Percentiles rank a stretch among this genome's conserved stretches.
These are phyloP conservation scores for Monoplex corrugatus DNA, from an alignment of 2,888 invertebrate genomes.

Conservation along the genomic window DNA sequence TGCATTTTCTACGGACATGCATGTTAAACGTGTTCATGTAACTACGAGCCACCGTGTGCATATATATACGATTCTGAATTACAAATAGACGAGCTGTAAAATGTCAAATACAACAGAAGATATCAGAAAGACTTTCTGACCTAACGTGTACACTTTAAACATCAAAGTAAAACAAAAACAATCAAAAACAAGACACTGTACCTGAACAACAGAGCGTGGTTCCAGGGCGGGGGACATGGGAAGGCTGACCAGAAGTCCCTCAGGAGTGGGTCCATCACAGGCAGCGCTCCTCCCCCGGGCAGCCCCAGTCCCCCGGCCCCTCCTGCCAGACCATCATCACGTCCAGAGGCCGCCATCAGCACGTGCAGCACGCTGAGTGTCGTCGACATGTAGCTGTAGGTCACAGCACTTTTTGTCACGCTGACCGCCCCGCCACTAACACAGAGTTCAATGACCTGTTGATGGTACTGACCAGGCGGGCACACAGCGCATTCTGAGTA, in stretches of 20 bases:
- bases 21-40: too few relatives aligned
- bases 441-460: neutral
- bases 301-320: conserved; percentile 5
- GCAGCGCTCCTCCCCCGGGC: neutral
- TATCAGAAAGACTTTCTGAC: too few relatives aligned
- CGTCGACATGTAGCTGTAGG: conserved; percentile 30
- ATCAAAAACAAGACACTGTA: too few relatives aligned
- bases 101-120: too few relatives aligned
- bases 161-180: too few relatives aligned
- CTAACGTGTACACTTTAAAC: too few relatives aligned
- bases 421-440: neutral
- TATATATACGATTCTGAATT: too few relatives aligned
- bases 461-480: neutral
- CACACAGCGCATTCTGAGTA: neutral
- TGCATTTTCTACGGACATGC: too few relatives aligned
- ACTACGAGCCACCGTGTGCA: too few relatives aligned
- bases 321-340: conserved; percentile 1
- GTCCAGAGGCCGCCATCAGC: conserved; percentile 39
- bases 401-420: too few relatives aligned
- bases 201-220: conserved; percentile 60
- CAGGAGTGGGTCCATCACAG: conserved; percentile 57
- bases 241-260: conserved; percentile 63
- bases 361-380: conserved; percentile 45
- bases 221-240: conserved; percentile 67
- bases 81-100: too few relatives aligned